Percentiles rank a stretch among this genome's conserved stretches.
Conservation (phyloP, 1,140 invertebrate species). For the Drosophila nikananu region DNA sequence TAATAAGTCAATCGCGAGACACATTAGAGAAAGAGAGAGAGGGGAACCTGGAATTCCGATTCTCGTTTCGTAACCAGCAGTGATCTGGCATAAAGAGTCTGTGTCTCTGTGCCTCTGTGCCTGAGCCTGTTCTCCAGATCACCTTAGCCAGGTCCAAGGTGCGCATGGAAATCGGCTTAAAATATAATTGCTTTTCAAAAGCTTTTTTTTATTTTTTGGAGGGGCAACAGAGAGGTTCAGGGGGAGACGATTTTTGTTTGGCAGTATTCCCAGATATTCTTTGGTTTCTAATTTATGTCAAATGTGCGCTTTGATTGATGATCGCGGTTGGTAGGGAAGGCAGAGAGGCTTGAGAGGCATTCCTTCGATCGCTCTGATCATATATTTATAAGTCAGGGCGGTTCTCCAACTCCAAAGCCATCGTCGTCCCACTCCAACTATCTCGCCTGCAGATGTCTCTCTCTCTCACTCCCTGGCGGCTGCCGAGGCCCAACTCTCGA, state of each 20-base stretch:
- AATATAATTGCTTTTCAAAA: constrained; percentile 70
- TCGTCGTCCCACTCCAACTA: constrained; percentile 5
- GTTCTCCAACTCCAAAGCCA: constrained; percentile 37
- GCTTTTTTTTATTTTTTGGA: constrained; percentile 18
- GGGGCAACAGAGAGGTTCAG: background rate
- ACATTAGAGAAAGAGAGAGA: constrained; percentile 23
- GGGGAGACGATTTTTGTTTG: constrained; percentile 30
- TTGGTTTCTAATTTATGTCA: constrained; percentile 82
- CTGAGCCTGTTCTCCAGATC: constrained; percentile 42
- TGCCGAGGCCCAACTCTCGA: background rate
- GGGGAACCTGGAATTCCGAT: constrained; percentile 37
- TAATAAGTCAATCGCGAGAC: constrained; percentile 49
- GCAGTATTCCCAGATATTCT: constrained; percentile 65
- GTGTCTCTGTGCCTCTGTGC: background rate
- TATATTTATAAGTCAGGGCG: constrained; percentile 75
- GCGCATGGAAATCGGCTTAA: constrained; percentile 77
- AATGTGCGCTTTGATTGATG: constrained; percentile 80
- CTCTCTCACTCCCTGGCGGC: background rate
- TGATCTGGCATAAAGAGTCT: constrained; percentile 41
- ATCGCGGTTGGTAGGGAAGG: constrained; percentile 39
- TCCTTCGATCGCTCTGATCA: constrained; percentile 23
- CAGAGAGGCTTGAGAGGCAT: constrained; percentile 6
- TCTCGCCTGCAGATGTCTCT: constrained; percentile 12
- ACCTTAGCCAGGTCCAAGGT: constrained; percentile 38
- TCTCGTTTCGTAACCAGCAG: constrained; percentile 49